Percentiles rank a stretch among this genome's conserved stretches.
Evolutionary conservation across 1,140 invertebrate species (phyloP).

Genomic region (Kradibia gibbosae): DNA sequence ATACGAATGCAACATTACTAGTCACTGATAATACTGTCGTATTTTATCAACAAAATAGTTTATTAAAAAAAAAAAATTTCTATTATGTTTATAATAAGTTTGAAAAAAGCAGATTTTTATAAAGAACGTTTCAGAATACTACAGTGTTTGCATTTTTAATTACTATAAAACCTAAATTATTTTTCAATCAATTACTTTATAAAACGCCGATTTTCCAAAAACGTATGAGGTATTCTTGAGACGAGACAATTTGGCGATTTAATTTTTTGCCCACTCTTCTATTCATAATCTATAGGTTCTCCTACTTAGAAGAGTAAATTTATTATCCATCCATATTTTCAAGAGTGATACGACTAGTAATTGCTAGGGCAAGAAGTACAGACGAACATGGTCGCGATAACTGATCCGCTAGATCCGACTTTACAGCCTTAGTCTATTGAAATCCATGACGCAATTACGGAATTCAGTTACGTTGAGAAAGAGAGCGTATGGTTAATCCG

Average conservation of each 20-base stretch:
- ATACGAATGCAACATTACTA: too few species aligned
- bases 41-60: too few species aligned
- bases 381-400: neutral
- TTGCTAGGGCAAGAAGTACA: neutral
- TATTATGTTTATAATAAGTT: too few species aligned
- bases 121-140: too few species aligned
- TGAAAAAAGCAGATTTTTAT: too few species aligned
- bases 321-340: slow-evolving; percentile 7
- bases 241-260: neutral
- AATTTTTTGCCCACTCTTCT: neutral
- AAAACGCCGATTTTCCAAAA: neutral
- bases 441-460: slow-evolving; percentile 66
- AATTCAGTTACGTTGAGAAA: slow-evolving; percentile 62
- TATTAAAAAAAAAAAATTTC: too few species aligned
- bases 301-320: neutral
- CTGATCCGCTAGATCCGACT: slow-evolving; percentile 32
- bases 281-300: neutral
- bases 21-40: too few species aligned
- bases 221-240: neutral
- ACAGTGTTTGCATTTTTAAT: too few species aligned
- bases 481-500: slow-evolving; percentile 62
- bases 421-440: slow-evolving; percentile 60
- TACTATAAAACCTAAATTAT: too few species aligned
- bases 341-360: neutral
- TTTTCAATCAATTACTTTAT: too few species aligned